These are phyloP conservation scores for Lochmaea crataegi DNA, from an alignment of 2,888 invertebrate genomes.

Conservation along the genomic window DNA sequence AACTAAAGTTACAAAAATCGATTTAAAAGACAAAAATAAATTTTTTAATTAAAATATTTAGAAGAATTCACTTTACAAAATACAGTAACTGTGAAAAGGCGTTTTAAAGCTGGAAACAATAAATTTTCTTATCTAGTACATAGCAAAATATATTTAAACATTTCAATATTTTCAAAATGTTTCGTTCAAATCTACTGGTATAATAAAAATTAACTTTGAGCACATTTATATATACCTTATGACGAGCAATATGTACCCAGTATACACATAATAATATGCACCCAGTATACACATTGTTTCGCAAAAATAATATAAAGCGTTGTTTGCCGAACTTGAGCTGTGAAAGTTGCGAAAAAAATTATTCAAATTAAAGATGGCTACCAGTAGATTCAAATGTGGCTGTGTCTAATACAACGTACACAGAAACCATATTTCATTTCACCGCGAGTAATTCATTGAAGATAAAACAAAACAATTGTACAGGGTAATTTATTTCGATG, in stretches of 20 bases:
- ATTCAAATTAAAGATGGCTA: conserved; percentile 7
- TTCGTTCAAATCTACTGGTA: conserved; percentile 26
- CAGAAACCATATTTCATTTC: conserved; percentile 9
- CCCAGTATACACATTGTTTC: too few relatives aligned
- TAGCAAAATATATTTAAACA: conserved; percentile 42
- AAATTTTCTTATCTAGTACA: conserved; percentile 36
- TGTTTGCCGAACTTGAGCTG: not conserved
- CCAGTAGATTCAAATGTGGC: conserved; percentile 29
- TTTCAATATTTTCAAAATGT: conserved; percentile 17
- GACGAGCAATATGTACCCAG: too few relatives aligned
- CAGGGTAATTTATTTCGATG: too few relatives aligned
- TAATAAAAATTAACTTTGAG: conserved; percentile 23
- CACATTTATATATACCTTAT: not conserved
- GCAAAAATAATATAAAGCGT: too few relatives aligned
- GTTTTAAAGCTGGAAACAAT: conserved; percentile 36
- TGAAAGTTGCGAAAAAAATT: not conserved
- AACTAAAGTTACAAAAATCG: conserved; percentile 24
- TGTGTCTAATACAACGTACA: conserved; percentile 21
- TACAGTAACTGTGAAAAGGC: conserved; percentile 33
- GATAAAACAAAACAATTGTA: too few relatives aligned
- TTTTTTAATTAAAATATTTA: not conserved
- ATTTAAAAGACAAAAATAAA: conserved; percentile 5
- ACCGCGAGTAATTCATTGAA: too few relatives aligned
- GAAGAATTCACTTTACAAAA: not conserved
- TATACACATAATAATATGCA: too few relatives aligned